phyloP scores from a whole-genome alignment of 2,113 vertebrate genomes.

The Etheostoma spectabile region DNA sequence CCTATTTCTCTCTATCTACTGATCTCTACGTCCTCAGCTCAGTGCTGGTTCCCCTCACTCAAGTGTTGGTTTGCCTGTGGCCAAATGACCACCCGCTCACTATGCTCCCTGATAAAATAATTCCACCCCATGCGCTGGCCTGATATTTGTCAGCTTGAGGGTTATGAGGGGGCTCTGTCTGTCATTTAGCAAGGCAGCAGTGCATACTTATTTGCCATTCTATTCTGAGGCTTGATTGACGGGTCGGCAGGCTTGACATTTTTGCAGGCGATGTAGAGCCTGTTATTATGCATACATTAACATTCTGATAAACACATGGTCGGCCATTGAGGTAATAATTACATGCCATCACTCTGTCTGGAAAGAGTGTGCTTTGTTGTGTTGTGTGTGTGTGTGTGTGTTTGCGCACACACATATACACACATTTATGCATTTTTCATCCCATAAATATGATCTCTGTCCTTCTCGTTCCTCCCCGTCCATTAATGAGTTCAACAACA shows the following conservation, averaged over 20 bases:
- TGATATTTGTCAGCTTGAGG: conserved; percentile 87
- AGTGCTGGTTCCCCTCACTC: conserved; percentile 6
- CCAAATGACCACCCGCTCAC: conserved; percentile 64
- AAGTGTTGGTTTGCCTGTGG: conserved; percentile 43
- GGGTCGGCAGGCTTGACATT: conserved; percentile 93
- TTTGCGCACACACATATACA: conserved; percentile 17
- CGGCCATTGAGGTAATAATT: conserved; percentile 95
- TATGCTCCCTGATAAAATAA: conserved; percentile 74
- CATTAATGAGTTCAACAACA: conserved; percentile 65
- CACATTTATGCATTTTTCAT: conserved; percentile 49
- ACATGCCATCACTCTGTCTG: conserved; percentile 93
- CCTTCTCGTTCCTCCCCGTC: conserved; percentile 53
- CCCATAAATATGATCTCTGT: conserved; percentile 73
- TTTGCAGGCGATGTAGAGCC: conserved; percentile 88
- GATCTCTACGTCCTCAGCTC: conserved; percentile 22
- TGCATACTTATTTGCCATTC: conserved; percentile 91
- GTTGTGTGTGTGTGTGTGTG: conserved; percentile 33
- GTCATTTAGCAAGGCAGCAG: conserved; percentile 87
- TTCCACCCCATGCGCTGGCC: conserved; percentile 64
- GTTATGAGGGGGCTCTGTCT: conserved; percentile 81
- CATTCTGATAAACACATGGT: conserved; percentile 99
- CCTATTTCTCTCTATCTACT: neutral
- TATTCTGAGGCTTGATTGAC: conserved; percentile 95
- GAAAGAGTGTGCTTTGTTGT: conserved; percentile 74
- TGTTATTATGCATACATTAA: conserved; percentile 99